Conservation (phyloP, 2,113 vertebrate species). For the Sterna hirundo region DNA sequence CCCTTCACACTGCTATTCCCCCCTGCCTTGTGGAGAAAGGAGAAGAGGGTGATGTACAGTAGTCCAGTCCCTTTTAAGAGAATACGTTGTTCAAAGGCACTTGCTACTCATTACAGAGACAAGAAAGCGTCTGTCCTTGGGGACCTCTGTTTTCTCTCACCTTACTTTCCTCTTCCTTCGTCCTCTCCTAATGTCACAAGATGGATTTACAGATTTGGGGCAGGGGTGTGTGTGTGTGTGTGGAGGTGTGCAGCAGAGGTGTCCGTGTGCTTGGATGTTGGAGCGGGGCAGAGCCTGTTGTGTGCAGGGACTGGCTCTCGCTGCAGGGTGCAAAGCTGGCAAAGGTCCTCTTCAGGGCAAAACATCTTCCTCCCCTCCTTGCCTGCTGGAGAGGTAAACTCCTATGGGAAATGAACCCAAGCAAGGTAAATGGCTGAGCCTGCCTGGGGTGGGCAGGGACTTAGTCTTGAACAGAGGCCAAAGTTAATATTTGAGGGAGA, state of each 20-base stretch:
- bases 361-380: neutral
- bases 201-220: neutral
- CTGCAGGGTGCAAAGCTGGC: neutral
- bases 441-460: neutral
- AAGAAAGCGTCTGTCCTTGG: neutral
- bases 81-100: neutral
- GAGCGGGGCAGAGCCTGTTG: neutral
- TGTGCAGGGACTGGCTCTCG: neutral
- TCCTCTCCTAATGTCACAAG: neutral
- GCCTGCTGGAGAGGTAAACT: neutral
- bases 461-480: neutral
- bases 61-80: neutral
- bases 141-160: neutral
- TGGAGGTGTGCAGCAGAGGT: neutral
- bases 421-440: neutral
- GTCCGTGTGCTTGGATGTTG: neutral
- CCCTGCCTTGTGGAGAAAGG: neutral
- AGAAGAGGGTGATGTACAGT: neutral
- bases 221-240: too few relatives aligned
- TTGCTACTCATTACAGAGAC: neutral
- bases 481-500: conserved; percentile 21
- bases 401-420: neutral
- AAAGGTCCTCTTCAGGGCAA: neutral
- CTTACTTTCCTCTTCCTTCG: neutral
- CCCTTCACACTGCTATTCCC: neutral